Evolutionary conservation across 2,797 vertebrate species (phyloP).

Genomic region (Toxotes lorentzi): DNA sequence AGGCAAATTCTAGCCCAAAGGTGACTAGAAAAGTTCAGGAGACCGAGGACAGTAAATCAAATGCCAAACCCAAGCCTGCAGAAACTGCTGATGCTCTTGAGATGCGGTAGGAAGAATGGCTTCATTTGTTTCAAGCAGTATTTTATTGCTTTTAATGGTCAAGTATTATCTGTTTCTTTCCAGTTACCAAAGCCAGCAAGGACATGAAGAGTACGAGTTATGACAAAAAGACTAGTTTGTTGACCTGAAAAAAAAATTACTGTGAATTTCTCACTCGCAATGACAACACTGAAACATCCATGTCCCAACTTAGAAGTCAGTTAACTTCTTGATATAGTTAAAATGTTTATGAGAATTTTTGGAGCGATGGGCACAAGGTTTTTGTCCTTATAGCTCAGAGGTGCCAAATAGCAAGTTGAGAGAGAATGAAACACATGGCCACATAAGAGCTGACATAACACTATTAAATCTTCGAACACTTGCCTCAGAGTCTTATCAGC

Average conservation of each 20-base stretch:
- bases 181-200: slow-evolving; percentile 52
- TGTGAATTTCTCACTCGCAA: slow-evolving; percentile 59
- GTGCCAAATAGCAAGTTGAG: not conserved
- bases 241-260: slow-evolving; percentile 52
- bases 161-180: slow-evolving; percentile 48
- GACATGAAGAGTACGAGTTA: slow-evolving; percentile 32
- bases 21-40: slow-evolving; percentile 84
- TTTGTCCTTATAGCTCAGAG: slow-evolving; percentile 30
- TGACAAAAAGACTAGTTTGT: slow-evolving; percentile 22
- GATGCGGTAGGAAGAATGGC: slow-evolving; percentile 81
- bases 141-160: slow-evolving; percentile 31
- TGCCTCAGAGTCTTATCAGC: slow-evolving; percentile 53
- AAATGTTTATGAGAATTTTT: slow-evolving; percentile 31
- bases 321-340: slow-evolving; percentile 23
- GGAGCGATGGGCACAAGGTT: not conserved
- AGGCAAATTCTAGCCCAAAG: slow-evolving; percentile 85
- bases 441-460: not conserved
- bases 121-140: slow-evolving; percentile 25
- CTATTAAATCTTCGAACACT: slow-evolving; percentile 28
- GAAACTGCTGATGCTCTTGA: slow-evolving; percentile 77
- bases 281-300: slow-evolving; percentile 20
- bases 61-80: slow-evolving; percentile 74
- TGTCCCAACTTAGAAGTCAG: not conserved
- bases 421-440: slow-evolving; percentile 11
- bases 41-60: slow-evolving; percentile 75